Conservation (phyloP, 2,797 vertebrate species). For the Lerista edwardsae region DNA sequence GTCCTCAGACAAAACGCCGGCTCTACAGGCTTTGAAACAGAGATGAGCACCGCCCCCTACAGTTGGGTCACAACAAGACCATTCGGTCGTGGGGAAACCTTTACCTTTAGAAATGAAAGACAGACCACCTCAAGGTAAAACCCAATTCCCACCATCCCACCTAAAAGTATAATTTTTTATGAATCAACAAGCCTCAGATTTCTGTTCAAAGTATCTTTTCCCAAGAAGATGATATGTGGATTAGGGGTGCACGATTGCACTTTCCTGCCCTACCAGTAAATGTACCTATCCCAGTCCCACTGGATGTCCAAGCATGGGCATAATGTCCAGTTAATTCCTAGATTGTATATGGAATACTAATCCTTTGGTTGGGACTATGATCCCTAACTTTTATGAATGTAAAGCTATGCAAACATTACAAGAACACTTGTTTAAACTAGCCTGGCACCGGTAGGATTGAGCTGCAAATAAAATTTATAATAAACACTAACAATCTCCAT, state of each 20-base stretch:
- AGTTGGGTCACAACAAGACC: too few relatives aligned
- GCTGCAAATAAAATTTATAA: not conserved
- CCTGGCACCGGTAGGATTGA: too few relatives aligned
- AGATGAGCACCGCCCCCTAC: too few relatives aligned
- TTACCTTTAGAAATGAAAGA: not conserved
- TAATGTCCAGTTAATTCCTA: not conserved
- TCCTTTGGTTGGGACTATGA: not conserved
- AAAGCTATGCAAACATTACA: not conserved
- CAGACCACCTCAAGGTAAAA: not conserved
- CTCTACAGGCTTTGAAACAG: too few relatives aligned
- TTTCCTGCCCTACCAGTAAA: not conserved
- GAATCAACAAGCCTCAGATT: not conserved
- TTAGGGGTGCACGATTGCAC: not conserved
- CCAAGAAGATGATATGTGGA: not conserved
- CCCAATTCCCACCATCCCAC: not conserved
- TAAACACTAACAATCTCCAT: not conserved
- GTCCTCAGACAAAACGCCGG: too few relatives aligned
- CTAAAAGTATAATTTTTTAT: not conserved
- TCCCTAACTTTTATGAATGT: not conserved
- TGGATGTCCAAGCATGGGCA: not conserved
- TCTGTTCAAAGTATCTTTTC: not conserved
- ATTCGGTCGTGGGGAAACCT: too few relatives aligned
- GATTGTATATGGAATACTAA: not conserved
- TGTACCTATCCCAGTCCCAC: not conserved
- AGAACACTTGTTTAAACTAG: too few relatives aligned